Evolutionary conservation across 2,888 invertebrate genomes (phyloP).

Genomic region (Pandemis heparana): DNA sequence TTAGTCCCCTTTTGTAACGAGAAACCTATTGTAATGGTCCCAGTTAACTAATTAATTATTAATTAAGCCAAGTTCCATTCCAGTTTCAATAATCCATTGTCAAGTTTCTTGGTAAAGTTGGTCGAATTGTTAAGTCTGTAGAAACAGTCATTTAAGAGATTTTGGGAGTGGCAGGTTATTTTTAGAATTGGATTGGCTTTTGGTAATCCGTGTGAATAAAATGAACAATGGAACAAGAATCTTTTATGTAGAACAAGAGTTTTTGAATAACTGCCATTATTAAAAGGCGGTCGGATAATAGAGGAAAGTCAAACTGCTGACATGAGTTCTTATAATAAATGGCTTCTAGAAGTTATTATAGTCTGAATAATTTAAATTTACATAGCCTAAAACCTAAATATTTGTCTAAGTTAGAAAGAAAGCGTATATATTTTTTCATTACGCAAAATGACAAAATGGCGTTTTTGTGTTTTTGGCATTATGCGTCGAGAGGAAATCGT

Average conservation of each 20-base stretch:
- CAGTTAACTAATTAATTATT: slow-evolving; percentile 22
- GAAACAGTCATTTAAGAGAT: slow-evolving; percentile 1
- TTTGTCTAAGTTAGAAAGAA: too few relatives aligned
- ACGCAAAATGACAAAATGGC: too few relatives aligned
- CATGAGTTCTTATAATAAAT: too few relatives aligned
- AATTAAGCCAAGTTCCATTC: slow-evolving; percentile 15
- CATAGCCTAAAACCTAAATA: too few relatives aligned
- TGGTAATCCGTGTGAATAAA: neutral
- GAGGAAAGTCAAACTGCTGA: too few relatives aligned
- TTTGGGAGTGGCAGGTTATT: slow-evolving; percentile 2
- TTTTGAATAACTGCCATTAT: too few relatives aligned
- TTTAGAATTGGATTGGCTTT: neutral
- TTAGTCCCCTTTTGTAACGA: slow-evolving; percentile 10
- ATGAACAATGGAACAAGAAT: neutral
- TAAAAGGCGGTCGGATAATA: too few relatives aligned
- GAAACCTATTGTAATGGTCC: slow-evolving; percentile 17
- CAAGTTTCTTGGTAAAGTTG: slow-evolving; percentile 10
- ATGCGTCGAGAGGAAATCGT: too few relatives aligned
- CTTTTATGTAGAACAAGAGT: neutral
- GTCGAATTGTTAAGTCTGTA: neutral
- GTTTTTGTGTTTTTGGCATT: too few relatives aligned
- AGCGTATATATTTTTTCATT: too few relatives aligned
- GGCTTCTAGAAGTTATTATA: too few relatives aligned
- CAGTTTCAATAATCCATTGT: slow-evolving; percentile 21
- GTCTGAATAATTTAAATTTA: too few relatives aligned